These are phyloP conservation scores for Atlantisia rogersi DNA, from an alignment of 2,113 vertebrate genomes.

Conservation along the genomic window DNA sequence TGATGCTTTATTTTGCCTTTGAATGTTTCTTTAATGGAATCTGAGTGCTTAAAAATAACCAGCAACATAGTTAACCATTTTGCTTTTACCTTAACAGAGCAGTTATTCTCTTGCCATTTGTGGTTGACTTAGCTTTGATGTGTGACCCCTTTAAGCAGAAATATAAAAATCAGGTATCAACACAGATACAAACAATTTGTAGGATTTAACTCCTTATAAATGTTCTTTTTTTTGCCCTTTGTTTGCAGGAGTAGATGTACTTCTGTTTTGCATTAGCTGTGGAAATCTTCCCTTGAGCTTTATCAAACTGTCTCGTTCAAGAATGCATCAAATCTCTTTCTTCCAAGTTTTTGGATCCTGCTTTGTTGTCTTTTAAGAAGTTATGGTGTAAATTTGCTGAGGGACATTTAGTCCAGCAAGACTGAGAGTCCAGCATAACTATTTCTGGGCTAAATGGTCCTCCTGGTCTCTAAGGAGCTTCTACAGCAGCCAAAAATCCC, in stretches of 20 bases:
- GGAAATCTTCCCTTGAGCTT: slow-evolving; percentile 41
- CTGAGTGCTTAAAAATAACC: slow-evolving; percentile 49
- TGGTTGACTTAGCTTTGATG: not conserved
- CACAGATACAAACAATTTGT: not conserved
- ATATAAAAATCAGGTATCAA: not conserved
- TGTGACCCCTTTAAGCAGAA: not conserved
- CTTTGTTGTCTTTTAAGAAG: slow-evolving; percentile 40
- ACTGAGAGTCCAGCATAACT: slow-evolving; percentile 41
- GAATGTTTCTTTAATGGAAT: slow-evolving; percentile 69
- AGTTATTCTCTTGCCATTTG: not conserved
- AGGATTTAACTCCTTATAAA: not conserved
- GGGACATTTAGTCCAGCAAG: slow-evolving; percentile 25
- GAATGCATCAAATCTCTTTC: slow-evolving; percentile 7
- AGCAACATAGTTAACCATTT: slow-evolving; percentile 36
- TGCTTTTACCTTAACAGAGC: slow-evolving; percentile 10
- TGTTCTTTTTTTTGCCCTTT: not conserved
- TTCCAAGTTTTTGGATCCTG: not conserved
- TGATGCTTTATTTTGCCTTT: slow-evolving; percentile 69
- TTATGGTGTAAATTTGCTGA: slow-evolving; percentile 38
- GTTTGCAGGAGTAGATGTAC: not conserved
- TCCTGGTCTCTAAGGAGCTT: slow-evolving; percentile 53
- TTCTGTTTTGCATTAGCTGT: slow-evolving; percentile 35
- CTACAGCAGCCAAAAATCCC: slow-evolving; percentile 50
- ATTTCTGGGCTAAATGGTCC: slow-evolving; percentile 50
- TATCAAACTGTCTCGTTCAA: not conserved